Percentiles rank a stretch among this genome's conserved stretches.
These are phyloP conservation scores for Pollenia labialis DNA, from an alignment of 2,888 invertebrate genomes.

Conservation along the genomic window DNA sequence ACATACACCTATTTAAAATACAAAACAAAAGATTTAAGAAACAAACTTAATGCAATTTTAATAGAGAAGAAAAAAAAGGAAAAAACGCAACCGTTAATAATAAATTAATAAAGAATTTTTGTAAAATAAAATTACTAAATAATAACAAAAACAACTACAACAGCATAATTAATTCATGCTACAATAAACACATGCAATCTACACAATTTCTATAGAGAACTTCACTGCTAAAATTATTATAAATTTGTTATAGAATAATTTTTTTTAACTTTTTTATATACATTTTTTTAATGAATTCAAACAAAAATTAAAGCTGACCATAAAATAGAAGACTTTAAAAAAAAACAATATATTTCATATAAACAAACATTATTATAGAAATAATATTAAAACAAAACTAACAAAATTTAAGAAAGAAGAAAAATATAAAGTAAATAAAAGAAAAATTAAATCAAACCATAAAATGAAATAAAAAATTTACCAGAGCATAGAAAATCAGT, in stretches of 20 bases:
- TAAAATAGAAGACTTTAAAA: slow-evolving; percentile 43
- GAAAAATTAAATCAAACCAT: slow-evolving; percentile 62
- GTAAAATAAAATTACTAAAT: slow-evolving; percentile 57
- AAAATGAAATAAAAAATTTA: slow-evolving; percentile 58
- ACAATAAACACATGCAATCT: slow-evolving; percentile 62
- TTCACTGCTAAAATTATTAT: slow-evolving; percentile 45
- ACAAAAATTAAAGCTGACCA: slow-evolving; percentile 59
- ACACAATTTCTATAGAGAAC: slow-evolving; percentile 34
- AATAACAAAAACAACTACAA: slow-evolving; percentile 33
- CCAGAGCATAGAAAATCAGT: slow-evolving; percentile 69
- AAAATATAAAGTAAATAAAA: slow-evolving; percentile 40
- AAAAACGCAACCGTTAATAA: slow-evolving; percentile 46
- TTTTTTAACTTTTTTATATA: slow-evolving; percentile 14
- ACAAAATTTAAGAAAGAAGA: not conserved
- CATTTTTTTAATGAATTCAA: slow-evolving; percentile 26
- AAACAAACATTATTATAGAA: slow-evolving; percentile 41
- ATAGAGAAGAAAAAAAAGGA: not conserved
- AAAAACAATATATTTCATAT: slow-evolving; percentile 5
- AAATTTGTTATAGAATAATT: slow-evolving; percentile 46
- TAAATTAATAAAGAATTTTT: slow-evolving; percentile 54
- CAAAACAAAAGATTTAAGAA: slow-evolving; percentile 65
- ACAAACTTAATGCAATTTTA: slow-evolving; percentile 46
- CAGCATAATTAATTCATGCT: slow-evolving; percentile 61
- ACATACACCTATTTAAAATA: not conserved
- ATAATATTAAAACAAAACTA: slow-evolving; percentile 2